Percentiles rank a stretch among this genome's conserved stretches.
Evolutionary conservation across 2,113 vertebrate genomes (phyloP).

Genomic region (Alaudala cheleensis): DNA sequence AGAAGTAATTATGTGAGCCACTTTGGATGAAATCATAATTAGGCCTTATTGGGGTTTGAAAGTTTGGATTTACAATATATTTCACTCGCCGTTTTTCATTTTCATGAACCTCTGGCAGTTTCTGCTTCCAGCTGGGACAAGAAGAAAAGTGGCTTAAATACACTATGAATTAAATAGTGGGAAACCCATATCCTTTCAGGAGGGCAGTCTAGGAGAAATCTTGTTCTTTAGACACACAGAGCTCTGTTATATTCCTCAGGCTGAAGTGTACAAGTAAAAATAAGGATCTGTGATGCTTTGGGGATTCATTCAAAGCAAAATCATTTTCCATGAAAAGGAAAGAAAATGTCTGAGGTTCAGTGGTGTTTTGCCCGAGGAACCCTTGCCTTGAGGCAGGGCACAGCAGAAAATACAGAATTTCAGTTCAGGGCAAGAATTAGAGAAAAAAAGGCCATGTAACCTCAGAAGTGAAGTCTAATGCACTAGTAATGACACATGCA

Average conservation of each 20-base stretch:
- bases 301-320: not conserved
- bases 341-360: not conserved
- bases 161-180: not conserved
- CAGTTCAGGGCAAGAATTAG: not conserved
- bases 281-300: not conserved
- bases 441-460: not conserved
- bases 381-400: not conserved
- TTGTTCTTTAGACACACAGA: not conserved
- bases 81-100: not conserved
- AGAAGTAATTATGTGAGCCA: conserved; percentile 35
- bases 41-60: conserved; percentile 38
- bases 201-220: not conserved
- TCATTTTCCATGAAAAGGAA: not conserved
- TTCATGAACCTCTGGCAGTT: conserved; percentile 4
- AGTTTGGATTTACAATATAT: conserved; percentile 28
- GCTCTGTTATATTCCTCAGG: not conserved
- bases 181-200: not conserved
- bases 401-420: not conserved
- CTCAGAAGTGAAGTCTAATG: not conserved
- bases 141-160: not conserved
- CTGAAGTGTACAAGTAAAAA: not conserved
- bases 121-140: conserved; percentile 24
- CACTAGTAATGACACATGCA: not conserved
- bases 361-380: rapidly evolving
- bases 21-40: conserved; percentile 48